Base-by-base conservation (phyloP, 2,113 vertebrate species). In the Ophthalmolycus amberensis region DNA sequence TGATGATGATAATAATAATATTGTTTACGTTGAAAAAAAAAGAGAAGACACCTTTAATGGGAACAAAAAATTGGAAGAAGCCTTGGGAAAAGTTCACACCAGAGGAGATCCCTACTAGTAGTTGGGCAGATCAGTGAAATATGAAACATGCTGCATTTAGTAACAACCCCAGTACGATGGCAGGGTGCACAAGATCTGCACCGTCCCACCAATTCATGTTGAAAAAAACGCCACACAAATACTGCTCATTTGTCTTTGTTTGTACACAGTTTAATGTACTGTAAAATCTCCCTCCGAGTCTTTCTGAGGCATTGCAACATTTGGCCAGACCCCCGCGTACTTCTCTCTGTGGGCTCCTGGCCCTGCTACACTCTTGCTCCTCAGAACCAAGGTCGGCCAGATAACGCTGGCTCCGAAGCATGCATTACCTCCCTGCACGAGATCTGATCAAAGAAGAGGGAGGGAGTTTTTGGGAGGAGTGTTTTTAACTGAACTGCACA, bases 361-460 rank as follows among this genome's bases (percentile, higher is more conserved):
- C 86, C 56, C 34, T 58, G 77, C 74, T 88, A 76, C 86, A 65
- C 81, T 85, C 77, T 84, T 73, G 59, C 76, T 79, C 76, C 82
- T 48, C 58, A 75, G 71, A 79, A 25, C 73, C 86, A 89, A 91
- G 91, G 90, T 91, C 89, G 65, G 60, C 66, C 42, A 85, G 91
- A 92, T 94, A 88, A 80, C 46, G n/a, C 44, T 67, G 63, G 60
- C 52, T 71, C 59, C 2, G 22, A 74, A 74, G 73, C 72, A 54
- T 71, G 62, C 85, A 79, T 62, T 42, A 38, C 64, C 84, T 88
- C 80, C 84, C 68, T 67, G 67, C 37, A 54, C 65, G 75, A 86
- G 79, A 80, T 72, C 60, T 67, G 63, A 87, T 89, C 74, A 84
- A 71, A 80, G 27, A 78, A 38, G 3, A 74, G 42, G 27, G 40